Conservation (phyloP, 2,797 vertebrate genomes). For the Crenuchus spilurus region DNA sequence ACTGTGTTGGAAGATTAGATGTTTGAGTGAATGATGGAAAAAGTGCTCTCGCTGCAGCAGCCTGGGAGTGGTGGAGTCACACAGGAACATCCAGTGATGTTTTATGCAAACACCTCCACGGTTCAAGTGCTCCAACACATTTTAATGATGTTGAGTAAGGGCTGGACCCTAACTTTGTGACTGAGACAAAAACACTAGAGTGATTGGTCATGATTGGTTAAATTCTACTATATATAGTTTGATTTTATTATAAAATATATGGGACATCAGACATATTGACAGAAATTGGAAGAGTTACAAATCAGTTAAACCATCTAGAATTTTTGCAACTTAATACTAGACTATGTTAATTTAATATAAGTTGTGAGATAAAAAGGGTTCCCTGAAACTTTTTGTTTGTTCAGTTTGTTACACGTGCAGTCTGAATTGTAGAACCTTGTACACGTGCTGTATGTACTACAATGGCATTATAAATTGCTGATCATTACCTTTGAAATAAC, state of each 20-base stretch:
- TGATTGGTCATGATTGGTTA: not conserved
- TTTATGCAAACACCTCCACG: constrained; percentile 56
- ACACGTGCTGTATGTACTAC: not conserved
- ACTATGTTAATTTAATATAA: no score
- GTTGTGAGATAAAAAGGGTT: no score
- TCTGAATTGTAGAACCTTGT: not conserved
- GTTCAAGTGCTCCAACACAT: constrained; percentile 27
- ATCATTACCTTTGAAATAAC: no score
- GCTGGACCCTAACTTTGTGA: constrained; percentile 20
- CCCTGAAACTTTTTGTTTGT: not conserved
- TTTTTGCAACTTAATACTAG: no score
- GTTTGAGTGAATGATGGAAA: not conserved
- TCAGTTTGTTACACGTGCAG: not conserved
- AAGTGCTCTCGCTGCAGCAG: not conserved
- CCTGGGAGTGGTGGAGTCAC: constrained; percentile 45
- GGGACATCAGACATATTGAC: no score
- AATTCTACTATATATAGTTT: no score
- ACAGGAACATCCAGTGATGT: constrained; percentile 16
- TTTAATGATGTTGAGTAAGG: constrained; percentile 36
- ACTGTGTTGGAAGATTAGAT: not conserved
- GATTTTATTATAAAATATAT: no score
- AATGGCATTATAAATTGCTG: not conserved
- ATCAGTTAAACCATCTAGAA: no score
- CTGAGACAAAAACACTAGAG: not conserved
- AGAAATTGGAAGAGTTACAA: no score